Percentiles rank a stretch among this genome's conserved stretches.
Evolutionary conservation across 2,888 invertebrate genomes (phyloP).

Genomic region (Lysandra bellargus): DNA sequence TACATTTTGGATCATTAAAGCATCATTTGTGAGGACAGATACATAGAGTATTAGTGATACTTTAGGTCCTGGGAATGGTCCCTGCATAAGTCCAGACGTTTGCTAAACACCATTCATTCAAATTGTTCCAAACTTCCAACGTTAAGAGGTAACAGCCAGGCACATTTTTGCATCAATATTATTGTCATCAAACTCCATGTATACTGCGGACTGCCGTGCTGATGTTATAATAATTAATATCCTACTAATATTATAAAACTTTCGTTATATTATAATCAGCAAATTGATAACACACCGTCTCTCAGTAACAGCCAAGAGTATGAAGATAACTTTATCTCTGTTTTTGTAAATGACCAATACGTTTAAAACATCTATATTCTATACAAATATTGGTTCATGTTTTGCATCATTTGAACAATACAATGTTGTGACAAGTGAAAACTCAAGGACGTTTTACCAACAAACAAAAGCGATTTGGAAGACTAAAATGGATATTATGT

Average conservation of each 20-base stretch:
- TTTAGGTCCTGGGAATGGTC: no score
- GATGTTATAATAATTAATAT: no score
- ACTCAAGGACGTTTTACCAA: not conserved
- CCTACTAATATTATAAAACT: no score
- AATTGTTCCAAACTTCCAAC: no score
- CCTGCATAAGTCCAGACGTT: no score
- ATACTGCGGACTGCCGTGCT: not conserved
- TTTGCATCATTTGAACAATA: not conserved
- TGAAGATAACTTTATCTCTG: slow-evolving; percentile 8
- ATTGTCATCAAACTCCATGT: not conserved
- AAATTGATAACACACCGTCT: not conserved
- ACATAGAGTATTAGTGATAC: no score
- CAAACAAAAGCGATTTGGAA: not conserved
- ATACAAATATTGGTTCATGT: not conserved
- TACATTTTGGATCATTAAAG: no score
- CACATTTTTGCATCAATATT: no score
- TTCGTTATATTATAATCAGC: not conserved
- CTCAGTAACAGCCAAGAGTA: slow-evolving; percentile 15
- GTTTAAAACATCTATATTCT: not conserved
- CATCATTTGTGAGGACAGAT: no score
- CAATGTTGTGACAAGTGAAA: not conserved
- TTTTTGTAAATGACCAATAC: not conserved
- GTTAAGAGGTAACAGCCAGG: no score
- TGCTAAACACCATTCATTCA: no score
- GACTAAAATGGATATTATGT: not conserved